Percentiles rank a stretch among this genome's conserved stretches.
phyloP scores from a whole-genome alignment of 2,113 vertebrate species.

The Mirounga angustirostris region DNA sequence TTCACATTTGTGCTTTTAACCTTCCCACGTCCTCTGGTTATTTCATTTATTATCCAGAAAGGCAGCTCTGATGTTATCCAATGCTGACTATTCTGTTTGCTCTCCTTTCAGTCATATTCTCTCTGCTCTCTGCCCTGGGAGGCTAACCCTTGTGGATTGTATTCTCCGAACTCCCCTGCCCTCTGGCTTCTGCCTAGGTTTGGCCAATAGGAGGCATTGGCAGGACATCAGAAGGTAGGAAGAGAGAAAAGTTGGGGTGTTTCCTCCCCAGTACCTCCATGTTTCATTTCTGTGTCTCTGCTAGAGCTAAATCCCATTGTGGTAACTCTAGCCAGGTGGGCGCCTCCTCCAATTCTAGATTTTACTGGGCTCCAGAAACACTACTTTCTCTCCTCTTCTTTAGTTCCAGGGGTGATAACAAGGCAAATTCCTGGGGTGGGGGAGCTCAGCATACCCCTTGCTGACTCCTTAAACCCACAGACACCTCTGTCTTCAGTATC shows the following conservation, averaged over 20 bases:
- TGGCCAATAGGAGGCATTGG: not conserved
- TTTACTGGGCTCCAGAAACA: not conserved
- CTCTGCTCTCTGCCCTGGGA: not conserved
- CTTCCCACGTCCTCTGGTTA: not conserved
- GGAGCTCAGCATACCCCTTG: too few relatives aligned
- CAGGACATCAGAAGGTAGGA: not conserved
- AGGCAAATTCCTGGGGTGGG: not conserved
- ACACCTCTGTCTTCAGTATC: not conserved
- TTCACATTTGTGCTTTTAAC: not conserved
- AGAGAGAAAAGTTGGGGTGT: not conserved
- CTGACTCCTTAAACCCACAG: not conserved
- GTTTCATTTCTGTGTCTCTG: not conserved
- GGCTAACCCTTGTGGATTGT: accelerated
- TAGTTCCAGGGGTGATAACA: not conserved
- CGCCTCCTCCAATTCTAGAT: not conserved
- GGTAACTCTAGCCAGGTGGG: not conserved
- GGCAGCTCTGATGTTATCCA: not conserved
- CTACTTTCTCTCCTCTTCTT: not conserved
- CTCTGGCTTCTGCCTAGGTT: not conserved
- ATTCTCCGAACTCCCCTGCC: not conserved
- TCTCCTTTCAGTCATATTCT: not conserved
- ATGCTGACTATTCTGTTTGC: not conserved
- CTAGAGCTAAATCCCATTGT: too few relatives aligned
- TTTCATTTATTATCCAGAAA: not conserved
- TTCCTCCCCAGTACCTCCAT: not conserved